Evolutionary conservation across 2,113 vertebrate genomes (phyloP).

Genomic region (Tonatia bakeri): DNA sequence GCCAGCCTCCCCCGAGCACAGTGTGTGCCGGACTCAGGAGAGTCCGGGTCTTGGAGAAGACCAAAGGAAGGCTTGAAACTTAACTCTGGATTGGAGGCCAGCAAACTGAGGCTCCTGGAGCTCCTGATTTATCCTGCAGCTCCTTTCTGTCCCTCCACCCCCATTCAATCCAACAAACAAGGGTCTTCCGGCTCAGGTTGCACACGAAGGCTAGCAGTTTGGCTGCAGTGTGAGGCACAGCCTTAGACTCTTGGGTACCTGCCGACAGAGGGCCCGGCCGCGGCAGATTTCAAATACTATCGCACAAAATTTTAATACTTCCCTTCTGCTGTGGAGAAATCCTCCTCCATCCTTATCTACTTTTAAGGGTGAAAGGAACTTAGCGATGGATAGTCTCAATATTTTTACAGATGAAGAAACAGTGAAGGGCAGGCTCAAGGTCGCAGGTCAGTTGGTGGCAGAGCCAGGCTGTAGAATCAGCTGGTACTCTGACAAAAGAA

Average conservation of each 20-base stretch:
- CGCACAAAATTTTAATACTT: background rate
- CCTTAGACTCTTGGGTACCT: background rate
- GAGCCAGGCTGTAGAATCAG: background rate
- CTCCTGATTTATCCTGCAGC: background rate
- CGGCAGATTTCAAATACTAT: background rate
- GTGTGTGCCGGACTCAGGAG: background rate
- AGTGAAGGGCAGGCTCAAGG: conserved; percentile 34
- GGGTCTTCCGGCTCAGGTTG: background rate
- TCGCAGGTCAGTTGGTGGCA: background rate
- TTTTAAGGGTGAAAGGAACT: background rate
- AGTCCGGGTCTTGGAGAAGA: background rate
- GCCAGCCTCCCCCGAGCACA: background rate
- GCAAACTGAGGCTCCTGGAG: background rate
- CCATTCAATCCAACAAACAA: background rate
- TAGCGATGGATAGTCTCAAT: background rate
- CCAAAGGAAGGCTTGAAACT: background rate
- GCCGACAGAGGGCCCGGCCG: background rate
- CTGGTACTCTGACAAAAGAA: conserved; percentile 7
- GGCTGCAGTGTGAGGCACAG: background rate
- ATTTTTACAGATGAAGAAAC: background rate
- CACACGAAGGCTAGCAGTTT: background rate
- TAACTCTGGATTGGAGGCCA: background rate
- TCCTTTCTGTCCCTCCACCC: background rate
- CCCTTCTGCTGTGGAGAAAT: background rate
- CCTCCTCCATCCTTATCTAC: background rate